phyloP scores from a whole-genome alignment of 2,888 invertebrate genomes.

The Dastarcus helophoroides region DNA sequence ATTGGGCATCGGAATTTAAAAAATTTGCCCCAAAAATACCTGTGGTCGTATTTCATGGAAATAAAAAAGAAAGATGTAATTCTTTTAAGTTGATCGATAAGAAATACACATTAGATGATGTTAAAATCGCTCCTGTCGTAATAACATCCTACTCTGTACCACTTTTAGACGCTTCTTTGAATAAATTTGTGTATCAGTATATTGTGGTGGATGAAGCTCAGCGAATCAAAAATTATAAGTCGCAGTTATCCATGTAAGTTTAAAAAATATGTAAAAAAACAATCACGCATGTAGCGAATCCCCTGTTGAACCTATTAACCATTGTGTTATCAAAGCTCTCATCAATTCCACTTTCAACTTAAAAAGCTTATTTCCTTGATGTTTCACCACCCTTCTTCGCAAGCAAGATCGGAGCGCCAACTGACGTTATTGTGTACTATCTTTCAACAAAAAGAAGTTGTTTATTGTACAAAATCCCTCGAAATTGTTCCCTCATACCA shows the following conservation, averaged over 20 bases:
- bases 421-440: no score
- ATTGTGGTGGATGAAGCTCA: conserved; percentile 63
- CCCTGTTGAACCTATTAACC: no score
- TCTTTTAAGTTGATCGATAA: conserved; percentile 27
- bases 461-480: no score
- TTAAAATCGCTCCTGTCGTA: conserved; percentile 42
- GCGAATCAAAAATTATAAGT: conserved; percentile 52
- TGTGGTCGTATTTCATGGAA: conserved; percentile 45
- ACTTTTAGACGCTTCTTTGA: conserved; percentile 36
- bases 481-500: no score
- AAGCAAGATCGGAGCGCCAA: no score
- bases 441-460: no score
- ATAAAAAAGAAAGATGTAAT: conserved; percentile 26
- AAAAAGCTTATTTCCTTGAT: no score
- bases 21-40: conserved; percentile 53
- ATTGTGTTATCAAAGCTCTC: no score
- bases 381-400: no score
- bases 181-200: conserved; percentile 43
- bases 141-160: conserved; percentile 49
- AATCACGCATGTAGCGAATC: no score
- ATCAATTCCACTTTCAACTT: no score
- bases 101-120: conserved; percentile 24
- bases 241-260: conserved; percentile 41
- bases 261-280: no score
- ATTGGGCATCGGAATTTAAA: conserved; percentile 56